Evolutionary conservation across 2,113 vertebrate genomes (phyloP).

Genomic region (Nerophis ophidion): DNA sequence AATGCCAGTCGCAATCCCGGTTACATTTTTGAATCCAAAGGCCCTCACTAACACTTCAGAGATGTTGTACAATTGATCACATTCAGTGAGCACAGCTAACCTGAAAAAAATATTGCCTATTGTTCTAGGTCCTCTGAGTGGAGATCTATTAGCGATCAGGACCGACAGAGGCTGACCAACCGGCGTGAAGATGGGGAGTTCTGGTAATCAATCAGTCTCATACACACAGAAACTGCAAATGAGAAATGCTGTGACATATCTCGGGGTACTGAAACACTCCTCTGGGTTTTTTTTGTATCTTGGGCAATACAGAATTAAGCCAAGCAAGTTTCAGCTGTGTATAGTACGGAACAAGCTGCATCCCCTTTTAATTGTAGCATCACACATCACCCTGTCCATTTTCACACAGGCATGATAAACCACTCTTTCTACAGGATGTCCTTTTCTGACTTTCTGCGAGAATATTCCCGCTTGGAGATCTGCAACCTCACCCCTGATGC

Average conservation of each 20-base stretch:
- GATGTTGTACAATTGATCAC: too few relatives aligned
- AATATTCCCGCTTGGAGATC: slow-evolving; percentile 87
- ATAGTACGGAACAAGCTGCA: too few relatives aligned
- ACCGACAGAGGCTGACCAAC: slow-evolving; percentile 62
- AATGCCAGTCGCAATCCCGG: background rate
- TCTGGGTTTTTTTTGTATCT: too few relatives aligned
- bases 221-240: background rate
- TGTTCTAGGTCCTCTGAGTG: slow-evolving; percentile 74
- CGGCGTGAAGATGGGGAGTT: slow-evolving; percentile 82
- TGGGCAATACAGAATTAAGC: too few relatives aligned
- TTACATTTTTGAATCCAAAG: background rate
- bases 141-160: slow-evolving; percentile 66
- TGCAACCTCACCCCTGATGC: slow-evolving; percentile 91
- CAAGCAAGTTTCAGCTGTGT: too few relatives aligned
- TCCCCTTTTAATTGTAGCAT: too few relatives aligned
- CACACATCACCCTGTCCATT: too few relatives aligned
- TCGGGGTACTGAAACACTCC: background rate
- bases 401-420: too few relatives aligned
- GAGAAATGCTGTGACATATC: background rate
- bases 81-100: background rate
- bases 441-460: slow-evolving; percentile 79
- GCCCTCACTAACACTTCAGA: too few relatives aligned
- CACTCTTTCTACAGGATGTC: slow-evolving; percentile 77
- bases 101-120: background rate
- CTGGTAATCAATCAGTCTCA: slow-evolving; percentile 51